Evolutionary conservation across 1,140 invertebrate genomes (phyloP).

Genomic region (Campoletis sonorensis): DNA sequence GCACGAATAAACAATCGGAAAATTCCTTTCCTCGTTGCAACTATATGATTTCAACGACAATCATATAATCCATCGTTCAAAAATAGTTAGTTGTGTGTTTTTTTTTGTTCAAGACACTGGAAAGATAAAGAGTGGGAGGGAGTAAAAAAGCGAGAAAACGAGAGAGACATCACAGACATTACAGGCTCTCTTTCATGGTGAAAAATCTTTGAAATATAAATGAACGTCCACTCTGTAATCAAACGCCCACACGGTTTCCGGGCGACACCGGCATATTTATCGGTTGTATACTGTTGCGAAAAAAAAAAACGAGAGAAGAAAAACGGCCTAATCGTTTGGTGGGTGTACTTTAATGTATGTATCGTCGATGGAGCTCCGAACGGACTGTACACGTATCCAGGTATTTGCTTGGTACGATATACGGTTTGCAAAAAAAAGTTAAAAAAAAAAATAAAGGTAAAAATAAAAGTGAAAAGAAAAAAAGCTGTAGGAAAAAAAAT

Average conservation of each 20-base stretch:
- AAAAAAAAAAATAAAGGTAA: conserved; percentile 40
- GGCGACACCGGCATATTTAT: neutral
- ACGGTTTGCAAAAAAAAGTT: conserved; percentile 53
- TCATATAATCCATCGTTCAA: neutral
- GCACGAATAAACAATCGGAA: no score
- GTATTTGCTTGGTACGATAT: conserved; percentile 35
- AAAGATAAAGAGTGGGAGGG: no score
- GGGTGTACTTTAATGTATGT: conserved; percentile 23
- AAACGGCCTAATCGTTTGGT: conserved; percentile 23
- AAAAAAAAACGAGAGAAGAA: conserved; percentile 19
- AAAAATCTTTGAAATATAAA: conserved; percentile 58
- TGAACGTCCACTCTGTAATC: conserved; percentile 60
- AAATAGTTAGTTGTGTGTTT: neutral
- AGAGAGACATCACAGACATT: conserved; percentile 26
- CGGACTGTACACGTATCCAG: conserved; percentile 27
- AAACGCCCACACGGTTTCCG: conserved; percentile 48
- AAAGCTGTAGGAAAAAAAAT: conserved; percentile 41
- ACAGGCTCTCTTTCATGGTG: conserved; percentile 13
- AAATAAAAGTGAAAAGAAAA: conserved; percentile 48
- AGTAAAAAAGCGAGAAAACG: neutral
- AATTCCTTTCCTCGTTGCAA: no score
- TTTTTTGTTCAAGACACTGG: neutral
- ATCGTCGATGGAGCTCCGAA: conserved; percentile 1
- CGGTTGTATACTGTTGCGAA: neutral
- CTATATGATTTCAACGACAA: no score